Evolutionary conservation across 2,797 vertebrate genomes (phyloP).

Genomic region (Myripristis jacobus): DNA sequence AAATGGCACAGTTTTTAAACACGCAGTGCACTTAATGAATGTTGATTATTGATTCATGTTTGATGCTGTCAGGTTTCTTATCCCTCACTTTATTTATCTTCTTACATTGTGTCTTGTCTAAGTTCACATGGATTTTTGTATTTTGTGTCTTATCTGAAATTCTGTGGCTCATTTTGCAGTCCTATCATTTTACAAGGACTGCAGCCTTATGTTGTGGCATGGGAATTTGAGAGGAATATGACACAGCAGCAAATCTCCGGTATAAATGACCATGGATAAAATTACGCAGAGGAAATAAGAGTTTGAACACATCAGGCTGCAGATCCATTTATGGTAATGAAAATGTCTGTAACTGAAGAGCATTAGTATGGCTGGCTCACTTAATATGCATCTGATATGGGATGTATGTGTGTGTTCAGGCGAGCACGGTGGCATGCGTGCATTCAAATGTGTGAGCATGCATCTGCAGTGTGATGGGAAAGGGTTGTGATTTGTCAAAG

Average conservation of each 20-base stretch:
- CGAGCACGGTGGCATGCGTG: too few species aligned
- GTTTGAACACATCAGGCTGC: slow-evolving; percentile 12
- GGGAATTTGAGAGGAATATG: not conserved
- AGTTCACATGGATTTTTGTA: not conserved
- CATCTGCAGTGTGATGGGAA: slow-evolving; percentile 33
- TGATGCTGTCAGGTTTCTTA: not conserved
- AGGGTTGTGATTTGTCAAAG: slow-evolving; percentile 58
- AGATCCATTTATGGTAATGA: slow-evolving; percentile 47
- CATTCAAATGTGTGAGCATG: slow-evolving; percentile 4
- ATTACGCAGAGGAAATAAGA: slow-evolving; percentile 36
- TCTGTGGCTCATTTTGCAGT: not conserved
- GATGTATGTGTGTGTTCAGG: slow-evolving; percentile 5
- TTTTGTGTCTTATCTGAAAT: slow-evolving; percentile 12
- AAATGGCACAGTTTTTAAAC: too few species aligned
- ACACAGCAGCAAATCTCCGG: not conserved
- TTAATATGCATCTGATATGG: slow-evolving; percentile 47
- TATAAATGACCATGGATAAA: slow-evolving; percentile 3
- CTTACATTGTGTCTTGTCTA: slow-evolving; percentile 1
- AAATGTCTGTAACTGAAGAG: slow-evolving; percentile 36
- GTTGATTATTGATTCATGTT: slow-evolving; percentile 6
- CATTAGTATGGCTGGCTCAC: slow-evolving; percentile 26
- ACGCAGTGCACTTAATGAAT: not conserved
- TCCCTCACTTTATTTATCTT: not conserved
- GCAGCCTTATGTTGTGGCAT: slow-evolving; percentile 17
- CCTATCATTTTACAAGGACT: not conserved